Evolutionary conservation across 2,113 vertebrate species (phyloP).

Genomic region (Salvelinus alpinus): DNA sequence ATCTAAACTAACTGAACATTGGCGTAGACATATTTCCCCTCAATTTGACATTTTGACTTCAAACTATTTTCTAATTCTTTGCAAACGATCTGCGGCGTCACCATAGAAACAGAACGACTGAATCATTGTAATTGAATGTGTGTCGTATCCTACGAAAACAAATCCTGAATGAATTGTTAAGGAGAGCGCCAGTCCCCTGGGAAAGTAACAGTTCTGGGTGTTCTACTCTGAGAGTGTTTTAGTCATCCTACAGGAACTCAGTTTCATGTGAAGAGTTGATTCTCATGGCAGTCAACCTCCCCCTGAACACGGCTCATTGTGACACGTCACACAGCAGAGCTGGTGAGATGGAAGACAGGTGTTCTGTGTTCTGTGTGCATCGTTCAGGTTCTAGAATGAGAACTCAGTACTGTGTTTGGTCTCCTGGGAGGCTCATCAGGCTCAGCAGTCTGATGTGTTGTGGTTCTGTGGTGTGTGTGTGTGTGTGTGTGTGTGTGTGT

Average conservation of each 20-base stretch:
- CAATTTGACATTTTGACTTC: slow-evolving; percentile 34
- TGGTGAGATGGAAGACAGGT: neutral
- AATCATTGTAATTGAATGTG: too few relatives aligned
- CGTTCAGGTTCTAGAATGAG: too few relatives aligned
- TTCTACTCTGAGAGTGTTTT: slow-evolving; percentile 36
- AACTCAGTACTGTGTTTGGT: neutral
- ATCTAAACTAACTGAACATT: neutral
- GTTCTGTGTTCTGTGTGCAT: neutral
- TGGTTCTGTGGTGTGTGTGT: neutral
- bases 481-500: neutral
- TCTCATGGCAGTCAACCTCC: slow-evolving; percentile 20
- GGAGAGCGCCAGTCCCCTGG: slow-evolving; percentile 31
- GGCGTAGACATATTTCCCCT: slow-evolving; percentile 40
- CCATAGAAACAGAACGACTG: neutral
- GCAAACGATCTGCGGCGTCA: slow-evolving; percentile 4
- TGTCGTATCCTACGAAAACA: slow-evolving; percentile 16
- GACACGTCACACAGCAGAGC: neutral
- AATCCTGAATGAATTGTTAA: slow-evolving; percentile 56
- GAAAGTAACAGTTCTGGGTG: slow-evolving; percentile 24
- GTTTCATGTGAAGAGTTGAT: slow-evolving; percentile 16
- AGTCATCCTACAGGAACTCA: slow-evolving; percentile 38
- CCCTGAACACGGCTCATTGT: neutral
- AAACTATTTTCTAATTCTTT: neutral
- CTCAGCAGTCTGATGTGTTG: too few relatives aligned
- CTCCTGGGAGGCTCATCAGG: neutral